These are phyloP conservation scores for Atrina japonica DNA, from an alignment of 2,888 invertebrate species.

Conservation along the genomic window DNA sequence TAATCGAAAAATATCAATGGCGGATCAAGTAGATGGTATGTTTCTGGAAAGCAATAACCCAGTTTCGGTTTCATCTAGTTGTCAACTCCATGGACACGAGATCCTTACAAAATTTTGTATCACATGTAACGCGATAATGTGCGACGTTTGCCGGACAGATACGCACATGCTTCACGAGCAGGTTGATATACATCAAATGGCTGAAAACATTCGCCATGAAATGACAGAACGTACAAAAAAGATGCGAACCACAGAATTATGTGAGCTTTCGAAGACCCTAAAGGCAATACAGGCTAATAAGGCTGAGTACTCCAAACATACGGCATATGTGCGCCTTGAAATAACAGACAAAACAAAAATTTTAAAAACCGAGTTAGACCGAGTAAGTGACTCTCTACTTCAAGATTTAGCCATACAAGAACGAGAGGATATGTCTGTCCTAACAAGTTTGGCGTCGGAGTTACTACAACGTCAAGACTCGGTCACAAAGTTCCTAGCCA, in stretches of 20 bases:
- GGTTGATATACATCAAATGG: conserved; percentile 1
- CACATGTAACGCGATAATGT: conserved; percentile 2
- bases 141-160: conserved; percentile 4
- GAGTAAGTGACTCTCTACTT: neutral
- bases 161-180: neutral
- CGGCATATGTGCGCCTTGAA: neutral
- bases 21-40: too few relatives aligned
- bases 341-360: conserved; percentile 5
- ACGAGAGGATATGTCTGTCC: neutral
- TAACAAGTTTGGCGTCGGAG: neutral
- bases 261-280: neutral
- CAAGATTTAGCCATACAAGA: neutral
- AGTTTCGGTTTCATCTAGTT: too few relatives aligned
- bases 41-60: too few relatives aligned
- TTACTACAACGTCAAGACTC: neutral
- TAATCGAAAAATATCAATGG: too few relatives aligned
- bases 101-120: neutral
- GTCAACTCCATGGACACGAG: too few relatives aligned
- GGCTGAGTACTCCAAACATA: conserved; percentile 5
- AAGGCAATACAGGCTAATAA: conserved; percentile 6
- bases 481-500: neutral
- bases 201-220: conserved; percentile 4
- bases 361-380: conserved; percentile 2
- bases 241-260: neutral
- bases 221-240: neutral